A percentile compares a stretch with the other conserved stretches of the same genome.
Conservation (phyloP, 2,888 invertebrate genomes). For the Amorpha juglandis region DNA sequence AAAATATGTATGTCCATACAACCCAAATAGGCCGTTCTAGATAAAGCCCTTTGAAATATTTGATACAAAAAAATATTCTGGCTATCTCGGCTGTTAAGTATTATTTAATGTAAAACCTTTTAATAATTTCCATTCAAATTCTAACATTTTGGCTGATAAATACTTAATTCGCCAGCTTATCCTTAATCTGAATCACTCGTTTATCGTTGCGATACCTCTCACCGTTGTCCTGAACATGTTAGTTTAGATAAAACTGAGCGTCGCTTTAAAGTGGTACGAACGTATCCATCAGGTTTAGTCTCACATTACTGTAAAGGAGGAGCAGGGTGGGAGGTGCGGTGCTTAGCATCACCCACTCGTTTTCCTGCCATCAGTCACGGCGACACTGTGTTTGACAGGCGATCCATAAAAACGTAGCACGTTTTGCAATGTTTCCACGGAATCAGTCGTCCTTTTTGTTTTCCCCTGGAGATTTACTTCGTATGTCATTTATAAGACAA, state of each 20-base stretch:
- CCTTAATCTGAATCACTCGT: conserved; percentile 26
- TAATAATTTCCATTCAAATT: background rate
- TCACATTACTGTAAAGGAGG: conserved; percentile 59
- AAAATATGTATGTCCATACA: conserved; percentile 73
- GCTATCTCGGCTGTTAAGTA: background rate
- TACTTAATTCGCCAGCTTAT: conserved; percentile 5
- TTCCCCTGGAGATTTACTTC: conserved; percentile 15
- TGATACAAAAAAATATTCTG: background rate
- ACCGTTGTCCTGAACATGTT: conserved; percentile 42
- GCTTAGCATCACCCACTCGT: conserved; percentile 36
- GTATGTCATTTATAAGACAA: conserved; percentile 19
- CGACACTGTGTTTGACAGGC: conserved; percentile 31
- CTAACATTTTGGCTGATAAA: background rate
- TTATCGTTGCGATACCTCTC: conserved; percentile 25
- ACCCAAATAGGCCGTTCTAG: conserved; percentile 29
- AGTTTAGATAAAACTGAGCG: conserved; percentile 53
- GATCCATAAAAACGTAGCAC: conserved; percentile 31
- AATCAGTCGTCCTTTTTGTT: conserved; percentile 25
- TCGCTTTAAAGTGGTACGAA: conserved; percentile 47
- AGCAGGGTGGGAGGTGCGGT: conserved; percentile 38
- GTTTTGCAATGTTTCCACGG: conserved; percentile 26
- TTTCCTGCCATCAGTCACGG: conserved; percentile 35
- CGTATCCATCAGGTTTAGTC: conserved; percentile 65
- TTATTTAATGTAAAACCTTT: background rate
- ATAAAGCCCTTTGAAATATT: background rate